Percentiles rank a stretch among this genome's conserved stretches.
These are phyloP conservation scores for Leptarthrus brevirostris DNA, from an alignment of 2,888 invertebrate genomes.

Conservation along the genomic window DNA sequence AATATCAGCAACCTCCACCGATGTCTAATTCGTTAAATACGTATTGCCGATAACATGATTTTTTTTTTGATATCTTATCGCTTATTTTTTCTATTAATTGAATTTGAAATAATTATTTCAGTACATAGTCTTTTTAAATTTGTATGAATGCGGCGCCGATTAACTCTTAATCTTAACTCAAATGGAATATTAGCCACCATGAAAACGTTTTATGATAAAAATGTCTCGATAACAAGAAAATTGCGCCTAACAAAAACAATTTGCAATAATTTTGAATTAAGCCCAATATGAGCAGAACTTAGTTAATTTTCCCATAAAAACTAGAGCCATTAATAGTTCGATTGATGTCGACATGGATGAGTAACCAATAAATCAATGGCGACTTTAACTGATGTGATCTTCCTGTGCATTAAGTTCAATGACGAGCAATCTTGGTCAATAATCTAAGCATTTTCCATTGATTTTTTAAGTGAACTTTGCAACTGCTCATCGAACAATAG, in stretches of 20 bases:
- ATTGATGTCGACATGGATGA: constrained; percentile 34
- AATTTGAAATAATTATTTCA: too few species aligned
- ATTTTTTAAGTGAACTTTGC: constrained; percentile 15
- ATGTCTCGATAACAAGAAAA: neutral
- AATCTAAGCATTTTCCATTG: constrained; percentile 9
- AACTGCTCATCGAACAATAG: constrained; percentile 6
- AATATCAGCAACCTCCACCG: too few species aligned
- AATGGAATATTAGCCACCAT: too few species aligned
- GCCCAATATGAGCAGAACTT: neutral
- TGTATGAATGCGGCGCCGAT: too few species aligned
- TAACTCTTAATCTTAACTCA: too few species aligned
- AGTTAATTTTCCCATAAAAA: neutral
- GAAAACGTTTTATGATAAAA: too few species aligned
- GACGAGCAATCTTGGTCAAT: constrained; percentile 34
- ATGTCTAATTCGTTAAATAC: too few species aligned
- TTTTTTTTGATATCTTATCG: too few species aligned
- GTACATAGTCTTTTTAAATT: too few species aligned
- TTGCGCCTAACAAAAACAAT: too few species aligned
- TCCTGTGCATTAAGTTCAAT: constrained; percentile 20
- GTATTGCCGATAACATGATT: too few species aligned
- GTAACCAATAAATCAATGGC: constrained; percentile 15
- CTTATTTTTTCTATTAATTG: too few species aligned
- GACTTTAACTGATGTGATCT: constrained; percentile 23
- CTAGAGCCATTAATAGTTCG: neutral
- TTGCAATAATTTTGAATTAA: neutral